phyloP scores from a whole-genome alignment of 2,888 invertebrate genomes.

The Ctena decussata region DNA sequence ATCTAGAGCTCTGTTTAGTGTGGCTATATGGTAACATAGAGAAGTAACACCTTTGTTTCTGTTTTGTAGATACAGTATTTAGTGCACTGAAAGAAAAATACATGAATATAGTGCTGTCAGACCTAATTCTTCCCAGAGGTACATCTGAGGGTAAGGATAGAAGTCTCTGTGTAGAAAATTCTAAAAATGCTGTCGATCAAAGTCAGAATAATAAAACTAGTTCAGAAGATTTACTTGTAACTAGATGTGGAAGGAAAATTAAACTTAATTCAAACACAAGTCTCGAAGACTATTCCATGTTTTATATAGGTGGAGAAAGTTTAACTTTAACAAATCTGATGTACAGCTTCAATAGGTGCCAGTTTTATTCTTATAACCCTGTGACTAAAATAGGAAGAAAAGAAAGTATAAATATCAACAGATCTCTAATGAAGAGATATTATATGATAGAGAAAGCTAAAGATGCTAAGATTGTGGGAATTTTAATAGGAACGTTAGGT shows the following conservation, averaged over 20 bases:
- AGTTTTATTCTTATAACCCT: conserved; percentile 86
- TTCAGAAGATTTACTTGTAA: neutral
- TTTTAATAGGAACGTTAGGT: conserved; percentile 96
- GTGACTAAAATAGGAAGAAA: conserved; percentile 59
- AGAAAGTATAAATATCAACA: conserved; percentile 86
- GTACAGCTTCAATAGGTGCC: conserved; percentile 85
- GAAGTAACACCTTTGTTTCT: no score
- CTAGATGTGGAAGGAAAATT: conserved; percentile 74
- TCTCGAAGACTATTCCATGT: conserved; percentile 89
- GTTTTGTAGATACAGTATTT: conserved; percentile 51
- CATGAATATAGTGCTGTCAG: conserved; percentile 44
- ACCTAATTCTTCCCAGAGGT: conserved; percentile 10
- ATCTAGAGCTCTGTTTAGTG: no score
- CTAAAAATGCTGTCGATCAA: neutral
- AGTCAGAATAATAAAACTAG: neutral
- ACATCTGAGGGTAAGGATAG: no score
- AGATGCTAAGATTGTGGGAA: conserved; percentile 95
- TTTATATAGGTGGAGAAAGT: conserved; percentile 91
- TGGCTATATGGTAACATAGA: no score
- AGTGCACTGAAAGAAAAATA: conserved; percentile 23
- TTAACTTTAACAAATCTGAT: conserved; percentile 90
- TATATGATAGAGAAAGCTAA: conserved; percentile 96
- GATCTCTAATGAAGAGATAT: conserved; percentile 92
- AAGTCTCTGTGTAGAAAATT: neutral
- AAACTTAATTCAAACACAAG: conserved; percentile 51